phyloP scores from a whole-genome alignment of 2,888 invertebrate genomes.

The Dermolepida albohirtum region DNA sequence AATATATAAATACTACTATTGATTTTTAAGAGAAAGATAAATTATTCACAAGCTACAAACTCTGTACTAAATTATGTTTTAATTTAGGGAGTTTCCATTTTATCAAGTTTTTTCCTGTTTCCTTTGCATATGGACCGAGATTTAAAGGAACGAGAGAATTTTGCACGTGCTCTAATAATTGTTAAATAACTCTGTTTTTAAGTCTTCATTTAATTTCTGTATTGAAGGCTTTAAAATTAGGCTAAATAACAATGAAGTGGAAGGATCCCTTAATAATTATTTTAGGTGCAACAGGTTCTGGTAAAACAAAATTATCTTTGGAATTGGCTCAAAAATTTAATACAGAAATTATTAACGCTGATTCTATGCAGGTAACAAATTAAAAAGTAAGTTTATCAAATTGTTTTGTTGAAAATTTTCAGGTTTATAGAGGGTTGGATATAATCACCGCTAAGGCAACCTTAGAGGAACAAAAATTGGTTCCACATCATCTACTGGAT shows the following conservation, averaged over 20 bases:
- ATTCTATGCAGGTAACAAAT: constrained; percentile 93
- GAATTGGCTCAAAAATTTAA: constrained; percentile 87
- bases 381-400: constrained; percentile 10
- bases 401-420: constrained; percentile 54
- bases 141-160: too few species aligned
- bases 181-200: neutral
- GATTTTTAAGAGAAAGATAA: neutral
- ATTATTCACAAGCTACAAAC: neutral
- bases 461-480: constrained; percentile 77
- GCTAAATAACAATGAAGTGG: constrained; percentile 10
- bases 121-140: neutral
- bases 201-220: neutral
- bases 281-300: constrained; percentile 96
- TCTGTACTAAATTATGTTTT: neutral
- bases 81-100: neutral
- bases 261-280: constrained; percentile 82
- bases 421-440: constrained; percentile 95
- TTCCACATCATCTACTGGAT: constrained; percentile 90
- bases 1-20: too few species aligned
- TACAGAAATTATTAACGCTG: constrained; percentile 96
- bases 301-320: constrained; percentile 95
- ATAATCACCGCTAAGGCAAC: constrained; percentile 96
- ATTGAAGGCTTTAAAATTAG: neutral
- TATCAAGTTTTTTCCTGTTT: neutral
- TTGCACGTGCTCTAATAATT: neutral